Conservation (phyloP, 2,113 vertebrate species). For the Chionis minor region DNA sequence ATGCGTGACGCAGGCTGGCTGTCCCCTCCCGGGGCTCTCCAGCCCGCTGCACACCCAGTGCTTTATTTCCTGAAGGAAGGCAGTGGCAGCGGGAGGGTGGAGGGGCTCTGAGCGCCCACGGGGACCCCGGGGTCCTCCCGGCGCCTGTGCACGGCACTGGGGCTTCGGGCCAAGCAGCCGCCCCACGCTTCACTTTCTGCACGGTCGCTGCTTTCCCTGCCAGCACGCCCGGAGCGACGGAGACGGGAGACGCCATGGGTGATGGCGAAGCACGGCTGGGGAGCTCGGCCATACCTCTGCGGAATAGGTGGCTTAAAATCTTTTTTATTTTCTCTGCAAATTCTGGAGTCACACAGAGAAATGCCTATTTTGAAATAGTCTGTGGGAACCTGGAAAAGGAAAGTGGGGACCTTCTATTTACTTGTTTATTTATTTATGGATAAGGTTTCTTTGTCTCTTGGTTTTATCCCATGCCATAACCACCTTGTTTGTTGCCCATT, state of each 20-base stretch:
- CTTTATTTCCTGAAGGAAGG: neutral
- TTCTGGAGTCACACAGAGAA: neutral
- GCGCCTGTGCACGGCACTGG: rapidly evolving
- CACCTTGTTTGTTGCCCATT: neutral
- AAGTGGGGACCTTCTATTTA: neutral
- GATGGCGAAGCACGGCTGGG: rapidly evolving
- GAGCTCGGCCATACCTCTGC: rapidly evolving
- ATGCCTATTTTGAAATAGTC: neutral
- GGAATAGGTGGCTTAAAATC: rapidly evolving
- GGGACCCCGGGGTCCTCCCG: neutral
- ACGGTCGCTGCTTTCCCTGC: rapidly evolving
- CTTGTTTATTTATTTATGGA: neutral
- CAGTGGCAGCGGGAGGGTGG: neutral
- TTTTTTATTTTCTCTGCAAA: neutral
- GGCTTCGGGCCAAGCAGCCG: rapidly evolving
- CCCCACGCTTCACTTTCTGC: rapidly evolving
- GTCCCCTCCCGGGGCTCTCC: neutral
- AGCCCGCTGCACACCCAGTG: rapidly evolving
- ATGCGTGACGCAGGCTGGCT: rapidly evolving
- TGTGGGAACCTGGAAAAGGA: neutral
- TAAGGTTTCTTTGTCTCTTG: neutral
- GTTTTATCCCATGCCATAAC: neutral
- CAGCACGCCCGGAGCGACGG: rapidly evolving
- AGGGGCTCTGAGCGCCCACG: neutral
- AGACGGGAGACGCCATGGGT: rapidly evolving